Evolutionary conservation across 2,113 vertebrate genomes (phyloP).

Genomic region (Helogale parvula): DNA sequence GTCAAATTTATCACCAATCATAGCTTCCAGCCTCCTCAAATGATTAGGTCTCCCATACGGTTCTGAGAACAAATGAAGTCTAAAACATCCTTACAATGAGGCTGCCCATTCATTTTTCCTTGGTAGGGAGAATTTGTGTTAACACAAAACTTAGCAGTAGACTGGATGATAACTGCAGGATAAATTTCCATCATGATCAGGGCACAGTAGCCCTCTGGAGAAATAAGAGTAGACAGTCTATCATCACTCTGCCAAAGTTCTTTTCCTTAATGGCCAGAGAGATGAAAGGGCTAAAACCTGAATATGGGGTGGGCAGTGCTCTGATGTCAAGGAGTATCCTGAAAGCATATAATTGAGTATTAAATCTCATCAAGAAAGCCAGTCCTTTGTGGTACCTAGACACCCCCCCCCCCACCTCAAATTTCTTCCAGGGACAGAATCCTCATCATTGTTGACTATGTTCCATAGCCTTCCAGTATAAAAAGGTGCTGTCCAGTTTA

Average conservation of each 20-base stretch:
- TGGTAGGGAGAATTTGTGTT: conserved; percentile 46
- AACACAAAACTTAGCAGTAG: neutral
- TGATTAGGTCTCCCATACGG: neutral
- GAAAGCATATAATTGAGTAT: neutral
- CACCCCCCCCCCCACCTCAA: neutral
- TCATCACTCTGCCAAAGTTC: neutral
- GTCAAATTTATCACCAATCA: neutral
- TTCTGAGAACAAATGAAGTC: neutral
- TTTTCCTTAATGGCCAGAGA: neutral
- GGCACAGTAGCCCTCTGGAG: neutral
- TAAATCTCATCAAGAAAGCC: neutral
- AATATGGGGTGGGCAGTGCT: neutral
- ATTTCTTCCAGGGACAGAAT: neutral
- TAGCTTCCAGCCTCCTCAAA: neutral
- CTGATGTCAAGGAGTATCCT: neutral
- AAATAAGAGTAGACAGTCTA: neutral
- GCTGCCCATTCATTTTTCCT: neutral
- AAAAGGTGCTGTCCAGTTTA: neutral
- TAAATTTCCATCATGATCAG: neutral
- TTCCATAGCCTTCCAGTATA: neutral
- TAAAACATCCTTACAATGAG: neutral
- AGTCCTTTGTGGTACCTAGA: neutral
- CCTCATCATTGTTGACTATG: neutral
- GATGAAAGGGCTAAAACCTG: neutral
- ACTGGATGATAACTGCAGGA: neutral